Evolutionary conservation across 2,113 vertebrate species (phyloP), one percentile per base, ranked within the genome.

Genomic region (Chionodraco myersi): DNA sequence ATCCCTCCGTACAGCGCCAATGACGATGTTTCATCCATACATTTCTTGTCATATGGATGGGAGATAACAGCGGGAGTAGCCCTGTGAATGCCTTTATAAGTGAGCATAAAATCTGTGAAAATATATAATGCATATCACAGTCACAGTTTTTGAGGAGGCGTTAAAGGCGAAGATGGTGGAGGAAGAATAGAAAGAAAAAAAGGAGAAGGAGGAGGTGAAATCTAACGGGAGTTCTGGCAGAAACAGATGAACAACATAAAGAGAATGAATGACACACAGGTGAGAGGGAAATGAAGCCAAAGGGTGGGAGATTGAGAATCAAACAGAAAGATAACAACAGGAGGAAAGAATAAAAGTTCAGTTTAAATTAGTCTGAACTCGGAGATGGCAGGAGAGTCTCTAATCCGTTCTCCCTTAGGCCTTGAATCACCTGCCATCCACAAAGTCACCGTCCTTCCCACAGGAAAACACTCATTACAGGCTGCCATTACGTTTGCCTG

Each of bases 371-470:
- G 85, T 86, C 65, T 80, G 53, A 85, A 77, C 58, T 67, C 34
- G 30, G 52, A 81, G 41, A 80, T 78, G 86, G 75, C 77, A 77
- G 80, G 30, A 61, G 63, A 65, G 67, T 83, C 56, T 89, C 79
- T 88, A 89, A 89, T 91, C 84, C 77, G 79, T 72, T 41, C 72
- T 76, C 85, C 84, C 90, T 47, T 14, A 86, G 86, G 90, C 87
- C 88, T 83, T 64, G 77, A 91, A 86, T 92, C 89, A 92, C 89
- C 90, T 92, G 92, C 88, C 86, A 87, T 89, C 88, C 87, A 87
- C 90, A 94, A 94, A 93, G 91, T 94, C 89, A 90, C 85, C 62
- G 75, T 88, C 86, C 82, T 83, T 93, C 91, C 91, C 92, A 78
- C 77, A 91, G 92, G 93, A 92, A 92, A 91, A 87, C 88, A 75